A percentile compares a stretch with the other conserved stretches of the same genome.
Conservation (phyloP, 2,113 vertebrate species). For the Scomber colias region DNA sequence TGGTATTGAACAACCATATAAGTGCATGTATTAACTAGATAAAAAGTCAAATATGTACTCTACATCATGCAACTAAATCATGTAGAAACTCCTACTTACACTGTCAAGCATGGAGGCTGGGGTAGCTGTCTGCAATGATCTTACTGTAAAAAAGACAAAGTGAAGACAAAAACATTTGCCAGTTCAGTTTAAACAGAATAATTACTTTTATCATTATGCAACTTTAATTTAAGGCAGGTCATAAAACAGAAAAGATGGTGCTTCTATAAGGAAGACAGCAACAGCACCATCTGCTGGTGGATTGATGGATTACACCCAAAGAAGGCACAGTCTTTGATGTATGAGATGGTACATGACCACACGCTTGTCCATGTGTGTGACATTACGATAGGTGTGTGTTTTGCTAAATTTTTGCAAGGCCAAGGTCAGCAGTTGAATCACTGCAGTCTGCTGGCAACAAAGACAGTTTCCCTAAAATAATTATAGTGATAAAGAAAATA, state of each 20-base stretch:
- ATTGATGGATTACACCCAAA: neutral
- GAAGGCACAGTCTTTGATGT: neutral
- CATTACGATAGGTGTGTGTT: no score
- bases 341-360: neutral
- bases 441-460: no score
- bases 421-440: no score
- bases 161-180: neutral
- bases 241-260: neutral
- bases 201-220: neutral
- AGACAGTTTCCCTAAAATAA: no score
- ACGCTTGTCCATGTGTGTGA: neutral
- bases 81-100: constrained; percentile 52
- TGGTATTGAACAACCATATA: no score
- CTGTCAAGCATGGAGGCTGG: neutral
- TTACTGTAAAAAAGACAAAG: constrained; percentile 50
- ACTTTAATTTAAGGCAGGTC: neutral
- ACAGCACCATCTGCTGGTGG: constrained; percentile 60
- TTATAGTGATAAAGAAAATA: no score
- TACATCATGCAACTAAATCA: neutral
- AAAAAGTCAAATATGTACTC: neutral
- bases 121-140: neutral
- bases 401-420: no score
- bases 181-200: neutral
- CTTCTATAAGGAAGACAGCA: no score
- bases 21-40: neutral